phyloP scores from a whole-genome alignment of 2,888 invertebrate species.

The Lycophotia porphyrea region DNA sequence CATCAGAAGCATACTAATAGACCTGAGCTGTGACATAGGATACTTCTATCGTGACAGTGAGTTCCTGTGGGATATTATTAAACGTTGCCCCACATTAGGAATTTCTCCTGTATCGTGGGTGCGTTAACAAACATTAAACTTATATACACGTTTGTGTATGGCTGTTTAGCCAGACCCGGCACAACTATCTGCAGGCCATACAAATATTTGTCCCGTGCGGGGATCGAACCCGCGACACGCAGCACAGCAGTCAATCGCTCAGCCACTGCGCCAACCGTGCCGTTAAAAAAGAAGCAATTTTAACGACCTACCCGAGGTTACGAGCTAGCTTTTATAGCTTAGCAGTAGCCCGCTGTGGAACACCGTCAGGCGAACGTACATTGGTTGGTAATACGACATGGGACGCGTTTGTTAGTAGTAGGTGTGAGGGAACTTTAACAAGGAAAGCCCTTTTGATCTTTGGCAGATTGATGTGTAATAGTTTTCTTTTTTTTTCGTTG shows the following conservation, averaged over 20 bases:
- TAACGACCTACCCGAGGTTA: not conserved
- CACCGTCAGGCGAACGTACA: not conserved
- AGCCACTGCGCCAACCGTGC: too few relatives aligned
- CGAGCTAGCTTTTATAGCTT: not conserved
- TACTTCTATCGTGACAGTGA: not conserved
- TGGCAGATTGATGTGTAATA: not conserved
- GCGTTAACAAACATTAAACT: too few relatives aligned
- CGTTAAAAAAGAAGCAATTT: too few relatives aligned
- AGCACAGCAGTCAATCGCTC: too few relatives aligned
- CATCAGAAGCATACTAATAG: not conserved
- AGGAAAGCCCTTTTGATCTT: conserved; percentile 13
- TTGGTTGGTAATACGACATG: conserved; percentile 24
- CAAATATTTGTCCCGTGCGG: too few relatives aligned
- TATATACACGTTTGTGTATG: too few relatives aligned
- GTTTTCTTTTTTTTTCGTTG: not conserved
- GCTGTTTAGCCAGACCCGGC: too few relatives aligned
- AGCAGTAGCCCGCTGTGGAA: not conserved
- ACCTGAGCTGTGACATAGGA: not conserved
- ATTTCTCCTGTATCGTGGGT: too few relatives aligned
- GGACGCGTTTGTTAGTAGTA: conserved; percentile 24
- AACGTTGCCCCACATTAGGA: too few relatives aligned
- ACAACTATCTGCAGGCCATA: too few relatives aligned
- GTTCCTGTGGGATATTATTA: not conserved
- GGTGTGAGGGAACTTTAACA: conserved; percentile 3
- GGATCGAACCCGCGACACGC: too few relatives aligned